Base-by-base conservation (phyloP, 2,113 vertebrate species). In the Heterotis niloticus region DNA sequence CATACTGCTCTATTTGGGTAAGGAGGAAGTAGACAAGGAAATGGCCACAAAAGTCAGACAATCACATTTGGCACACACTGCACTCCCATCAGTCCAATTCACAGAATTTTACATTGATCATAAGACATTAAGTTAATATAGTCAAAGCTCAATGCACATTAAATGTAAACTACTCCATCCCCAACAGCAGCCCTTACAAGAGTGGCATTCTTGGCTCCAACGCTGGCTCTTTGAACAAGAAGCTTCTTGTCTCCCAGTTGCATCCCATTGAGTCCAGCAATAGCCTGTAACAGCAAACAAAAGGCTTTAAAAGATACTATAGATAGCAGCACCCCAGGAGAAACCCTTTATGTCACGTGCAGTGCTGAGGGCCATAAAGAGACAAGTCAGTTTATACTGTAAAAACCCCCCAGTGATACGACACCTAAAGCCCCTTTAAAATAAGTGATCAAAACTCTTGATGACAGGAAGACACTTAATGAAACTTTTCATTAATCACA, bases 231-330 rank as follows among this genome's bases (percentile, higher is more conserved):
- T 86, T 97, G 96, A 65, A 97, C 96, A 79, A 96, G 90, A 72
- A 97, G 94, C 81, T 97, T 97, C 92, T 97, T 96, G 87, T 97
- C 95, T 66, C 96, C 96, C 66, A 97, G 88, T 85, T 97, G 96
- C 96, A 96, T 97, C 56, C 95, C 95, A 0, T 96, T 97, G 81
- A 97, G 88, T 70, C 95, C 95, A 0, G 95, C 94, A 14, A 97
- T 96, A 79, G 95, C 96, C 95, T 96, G 85, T 0, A 76, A 85
- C 57, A 78, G 72, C 24, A 79, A 85, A 79, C 18, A 78, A 52
- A 17, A n/a, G 9, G 68, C 28, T 7, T 28, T 20, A 18, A 59
- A 12, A n/a, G 70, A 51, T 67, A 13, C 13, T 10, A n/a, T 60
- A 81, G 67, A 80, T 73, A 70, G 76, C 17, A 67, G 20, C 65